These are phyloP conservation scores for Oasisia sp. DNA, from an alignment of 2,888 invertebrate species.

Conservation along the genomic window DNA sequence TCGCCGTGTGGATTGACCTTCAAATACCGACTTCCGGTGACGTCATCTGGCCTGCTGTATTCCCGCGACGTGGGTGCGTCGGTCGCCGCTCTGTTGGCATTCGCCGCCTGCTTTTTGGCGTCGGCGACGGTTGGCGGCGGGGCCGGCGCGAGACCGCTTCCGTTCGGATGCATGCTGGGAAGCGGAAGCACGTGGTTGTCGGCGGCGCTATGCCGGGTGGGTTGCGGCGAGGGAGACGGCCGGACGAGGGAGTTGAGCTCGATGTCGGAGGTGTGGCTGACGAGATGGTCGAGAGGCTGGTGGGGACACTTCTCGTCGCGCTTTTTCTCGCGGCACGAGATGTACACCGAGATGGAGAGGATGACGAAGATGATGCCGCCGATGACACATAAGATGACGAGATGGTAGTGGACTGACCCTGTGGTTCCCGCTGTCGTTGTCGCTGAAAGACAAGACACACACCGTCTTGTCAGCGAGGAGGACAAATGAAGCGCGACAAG, in stretches of 20 bases:
- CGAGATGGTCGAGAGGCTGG: not conserved
- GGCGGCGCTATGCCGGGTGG: not conserved
- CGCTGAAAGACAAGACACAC: constrained; percentile 29
- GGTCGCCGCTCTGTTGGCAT: not conserved
- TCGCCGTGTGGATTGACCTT: constrained; percentile 32
- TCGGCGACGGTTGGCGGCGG: not conserved
- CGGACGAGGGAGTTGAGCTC: not conserved
- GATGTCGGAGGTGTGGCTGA: not conserved
- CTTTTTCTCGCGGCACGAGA: constrained; percentile 49
- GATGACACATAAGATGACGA: constrained; percentile 55
- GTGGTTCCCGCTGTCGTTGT: constrained; percentile 39
- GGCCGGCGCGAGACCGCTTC: not conserved
- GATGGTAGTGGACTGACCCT: constrained; percentile 40
- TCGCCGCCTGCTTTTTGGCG: not conserved
- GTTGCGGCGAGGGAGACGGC: not conserved
- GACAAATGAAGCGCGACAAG: not conserved
- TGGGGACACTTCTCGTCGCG: constrained; percentile 23
- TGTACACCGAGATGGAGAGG: constrained; percentile 48
- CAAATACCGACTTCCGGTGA: not conserved
- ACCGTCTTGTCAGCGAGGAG: not conserved
- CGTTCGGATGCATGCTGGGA: not conserved
- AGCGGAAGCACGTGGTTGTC: not conserved
- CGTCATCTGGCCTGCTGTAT: not conserved
- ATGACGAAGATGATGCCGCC: constrained; percentile 54
- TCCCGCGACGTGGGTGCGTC: not conserved